These are phyloP conservation scores for Rhineura floridana DNA, from an alignment of 2,113 vertebrate species.

Conservation along the genomic window DNA sequence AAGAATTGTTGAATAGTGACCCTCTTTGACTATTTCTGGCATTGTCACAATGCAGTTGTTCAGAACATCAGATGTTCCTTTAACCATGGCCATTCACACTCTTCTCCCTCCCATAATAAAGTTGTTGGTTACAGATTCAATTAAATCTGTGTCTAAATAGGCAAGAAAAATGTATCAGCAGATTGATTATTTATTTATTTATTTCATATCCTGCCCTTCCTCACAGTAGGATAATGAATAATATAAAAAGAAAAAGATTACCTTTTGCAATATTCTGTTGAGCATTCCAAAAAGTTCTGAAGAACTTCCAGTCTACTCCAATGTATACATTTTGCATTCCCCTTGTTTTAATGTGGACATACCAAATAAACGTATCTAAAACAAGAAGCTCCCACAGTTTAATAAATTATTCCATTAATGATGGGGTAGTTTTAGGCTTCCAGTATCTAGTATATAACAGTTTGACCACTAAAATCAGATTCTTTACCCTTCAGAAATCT, in stretches of 20 bases:
- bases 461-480: background rate
- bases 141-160: background rate
- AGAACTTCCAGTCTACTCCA: background rate
- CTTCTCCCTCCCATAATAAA: too few relatives aligned
- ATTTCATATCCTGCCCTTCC: too few relatives aligned
- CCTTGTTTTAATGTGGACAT: background rate
- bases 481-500: background rate
- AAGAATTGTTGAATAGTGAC: too few relatives aligned
- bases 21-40: too few relatives aligned
- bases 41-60: too few relatives aligned
- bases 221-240: too few relatives aligned
- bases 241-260: background rate
- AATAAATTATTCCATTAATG: background rate
- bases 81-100: too few relatives aligned
- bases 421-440: background rate
- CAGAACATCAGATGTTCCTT: too few relatives aligned
- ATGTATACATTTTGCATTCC: background rate
- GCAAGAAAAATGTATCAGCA: background rate
- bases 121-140: too few relatives aligned
- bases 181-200: too few relatives aligned
- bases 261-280: background rate
- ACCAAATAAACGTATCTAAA: background rate
- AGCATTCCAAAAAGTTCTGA: background rate
- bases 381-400: background rate
- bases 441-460: too few relatives aligned